These are phyloP conservation scores for Gobio gobio DNA, from an alignment of 2,113 vertebrate genomes.

Conservation along the genomic window DNA sequence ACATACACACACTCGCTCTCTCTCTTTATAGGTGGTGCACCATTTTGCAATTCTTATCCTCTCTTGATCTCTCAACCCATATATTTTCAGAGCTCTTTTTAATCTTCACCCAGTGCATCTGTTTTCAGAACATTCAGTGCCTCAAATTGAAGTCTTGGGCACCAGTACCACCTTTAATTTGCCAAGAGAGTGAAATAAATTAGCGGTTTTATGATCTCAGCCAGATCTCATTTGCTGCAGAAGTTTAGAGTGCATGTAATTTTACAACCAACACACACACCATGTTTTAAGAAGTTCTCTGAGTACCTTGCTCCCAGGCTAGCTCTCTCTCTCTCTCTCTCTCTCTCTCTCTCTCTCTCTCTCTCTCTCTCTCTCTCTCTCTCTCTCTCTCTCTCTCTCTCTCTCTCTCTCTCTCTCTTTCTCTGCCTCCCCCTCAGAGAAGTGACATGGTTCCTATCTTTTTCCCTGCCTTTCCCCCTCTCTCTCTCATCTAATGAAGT, in stretches of 20 bases:
- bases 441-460: no score
- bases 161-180: slow-evolving; percentile 60
- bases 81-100: slow-evolving; percentile 46
- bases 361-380: neutral
- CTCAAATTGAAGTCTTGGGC: slow-evolving; percentile 13
- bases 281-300: slow-evolving; percentile 42
- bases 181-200: slow-evolving; percentile 43
- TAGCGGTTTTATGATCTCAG: slow-evolving; percentile 67
- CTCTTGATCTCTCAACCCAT: slow-evolving; percentile 29
- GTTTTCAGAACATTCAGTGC: slow-evolving; percentile 21
- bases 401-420: no score
- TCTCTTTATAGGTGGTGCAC: slow-evolving; percentile 20
- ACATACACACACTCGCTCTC: neutral
- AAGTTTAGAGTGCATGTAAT: slow-evolving; percentile 65
- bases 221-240: slow-evolving; percentile 58
- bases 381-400: slow-evolving; percentile 58
- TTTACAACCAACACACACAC: slow-evolving; percentile 70
- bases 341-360: slow-evolving; percentile 13
- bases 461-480: no score
- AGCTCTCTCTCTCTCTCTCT: slow-evolving; percentile 51
- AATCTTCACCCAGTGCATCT: slow-evolving; percentile 46
- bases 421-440: no score
- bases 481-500: slow-evolving; percentile 73
- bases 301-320: slow-evolving; percentile 23
- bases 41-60: slow-evolving; percentile 20